A percentile compares a stretch with the other conserved stretches of the same genome.
phyloP scores from a whole-genome alignment of 2,797 vertebrate species.

The Lates japonicus region DNA sequence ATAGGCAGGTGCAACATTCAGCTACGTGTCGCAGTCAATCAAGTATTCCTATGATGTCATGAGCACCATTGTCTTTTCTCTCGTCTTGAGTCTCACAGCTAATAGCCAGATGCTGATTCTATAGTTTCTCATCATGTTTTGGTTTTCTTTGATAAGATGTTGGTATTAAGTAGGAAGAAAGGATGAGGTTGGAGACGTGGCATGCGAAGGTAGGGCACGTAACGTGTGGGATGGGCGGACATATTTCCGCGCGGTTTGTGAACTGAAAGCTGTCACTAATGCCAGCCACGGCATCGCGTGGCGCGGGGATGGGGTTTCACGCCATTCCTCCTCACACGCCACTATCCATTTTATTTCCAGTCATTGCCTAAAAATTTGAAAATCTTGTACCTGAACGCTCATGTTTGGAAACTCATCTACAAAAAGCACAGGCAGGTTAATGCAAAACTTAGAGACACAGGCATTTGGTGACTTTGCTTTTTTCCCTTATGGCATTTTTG shows the following conservation, averaged over 20 bases:
- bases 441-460: background rate
- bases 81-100: slow-evolving; percentile 63
- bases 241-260: too few species aligned
- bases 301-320: too few species aligned
- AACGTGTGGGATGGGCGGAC: too few species aligned
- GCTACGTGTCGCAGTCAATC: slow-evolving; percentile 39
- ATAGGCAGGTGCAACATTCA: slow-evolving; percentile 36
- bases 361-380: slow-evolving; percentile 16
- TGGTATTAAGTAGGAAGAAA: too few species aligned
- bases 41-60: slow-evolving; percentile 66
- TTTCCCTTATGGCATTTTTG: slow-evolving; percentile 1
- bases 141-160: too few species aligned
- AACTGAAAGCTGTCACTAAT: too few species aligned
- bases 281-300: too few species aligned
- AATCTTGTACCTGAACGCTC: background rate
- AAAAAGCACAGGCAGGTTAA: background rate
- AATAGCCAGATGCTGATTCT: slow-evolving; percentile 79
- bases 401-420: background rate
- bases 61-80: too few species aligned
- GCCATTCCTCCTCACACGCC: slow-evolving; percentile 17
- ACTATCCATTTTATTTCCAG: slow-evolving; percentile 49
- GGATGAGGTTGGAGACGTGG: too few species aligned
- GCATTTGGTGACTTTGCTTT: background rate
- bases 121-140: too few species aligned
- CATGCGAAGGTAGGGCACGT: too few species aligned